These are phyloP conservation scores for Cecropterus lyciades DNA, from an alignment of 1,140 invertebrate genomes.

Conservation along the genomic window DNA sequence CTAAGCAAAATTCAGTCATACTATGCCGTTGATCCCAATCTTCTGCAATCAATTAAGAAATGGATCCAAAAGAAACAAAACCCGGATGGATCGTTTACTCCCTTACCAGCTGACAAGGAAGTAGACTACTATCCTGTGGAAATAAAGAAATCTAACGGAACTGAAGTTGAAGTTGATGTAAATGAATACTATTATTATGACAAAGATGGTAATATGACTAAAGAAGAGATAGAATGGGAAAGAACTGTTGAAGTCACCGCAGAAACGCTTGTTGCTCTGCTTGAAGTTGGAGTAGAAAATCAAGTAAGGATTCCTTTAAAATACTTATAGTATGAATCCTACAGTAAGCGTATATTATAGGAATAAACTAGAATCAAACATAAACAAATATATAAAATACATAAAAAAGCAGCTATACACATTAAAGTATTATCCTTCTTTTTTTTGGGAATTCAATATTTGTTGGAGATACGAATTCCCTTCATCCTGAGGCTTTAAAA, in stretches of 20 bases:
- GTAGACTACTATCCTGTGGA: conserved; percentile 79
- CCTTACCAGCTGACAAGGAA: conserved; percentile 84
- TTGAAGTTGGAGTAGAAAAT: conserved; percentile 86
- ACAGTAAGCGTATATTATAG: too few relatives aligned
- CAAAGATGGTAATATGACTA: conserved; percentile 79
- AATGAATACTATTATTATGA: conserved; percentile 79
- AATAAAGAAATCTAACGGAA: conserved; percentile 61
- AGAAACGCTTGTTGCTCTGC: conserved; percentile 84
- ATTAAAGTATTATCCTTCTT: too few relatives aligned
- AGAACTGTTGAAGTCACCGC: conserved; percentile 85
- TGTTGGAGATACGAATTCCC: too few relatives aligned
- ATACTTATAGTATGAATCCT: too few relatives aligned
- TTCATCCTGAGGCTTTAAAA: too few relatives aligned
- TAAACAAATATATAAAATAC: too few relatives aligned
- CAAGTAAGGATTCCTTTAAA: conserved; percentile 61
- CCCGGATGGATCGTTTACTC: conserved; percentile 85
- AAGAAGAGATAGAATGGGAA: conserved; percentile 78
- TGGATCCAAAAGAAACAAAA: conserved; percentile 86
- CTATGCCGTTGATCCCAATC: conserved; percentile 85
- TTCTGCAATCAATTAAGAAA: conserved; percentile 84
- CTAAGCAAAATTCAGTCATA: conserved; percentile 85
- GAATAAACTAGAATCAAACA: too few relatives aligned
- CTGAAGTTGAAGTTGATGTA: conserved; percentile 64
- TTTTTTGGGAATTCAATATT: too few relatives aligned
- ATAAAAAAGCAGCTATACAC: too few relatives aligned